Conservation (phyloP, 2,888 invertebrate genomes). For the Caenorhabditis sp. region DNA sequence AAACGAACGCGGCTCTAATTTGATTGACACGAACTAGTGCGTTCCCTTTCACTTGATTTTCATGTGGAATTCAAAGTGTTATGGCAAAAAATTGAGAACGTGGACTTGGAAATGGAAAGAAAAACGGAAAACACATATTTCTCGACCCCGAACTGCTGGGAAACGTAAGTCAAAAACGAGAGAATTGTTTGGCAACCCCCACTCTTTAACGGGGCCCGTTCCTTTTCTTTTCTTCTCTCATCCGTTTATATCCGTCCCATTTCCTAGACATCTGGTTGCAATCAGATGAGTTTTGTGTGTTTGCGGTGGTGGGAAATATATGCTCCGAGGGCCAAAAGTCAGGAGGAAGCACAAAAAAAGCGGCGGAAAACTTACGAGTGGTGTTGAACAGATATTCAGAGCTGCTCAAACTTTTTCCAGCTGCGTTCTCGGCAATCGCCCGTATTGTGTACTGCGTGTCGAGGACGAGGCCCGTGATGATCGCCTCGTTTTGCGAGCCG, state of each 20-base stretch:
- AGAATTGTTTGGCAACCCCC: too few relatives aligned
- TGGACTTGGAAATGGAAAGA: too few relatives aligned
- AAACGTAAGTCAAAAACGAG: too few relatives aligned
- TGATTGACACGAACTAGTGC: too few relatives aligned
- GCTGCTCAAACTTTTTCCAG: slow-evolving; percentile 68
- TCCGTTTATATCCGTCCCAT: slow-evolving; percentile 26
- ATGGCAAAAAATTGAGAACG: too few relatives aligned
- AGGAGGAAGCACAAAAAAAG: neutral
- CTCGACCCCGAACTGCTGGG: too few relatives aligned
- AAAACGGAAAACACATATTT: too few relatives aligned
- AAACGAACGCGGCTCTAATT: slow-evolving; percentile 15
- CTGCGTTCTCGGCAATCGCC: slow-evolving; percentile 69
- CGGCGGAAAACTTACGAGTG: slow-evolving; percentile 62
- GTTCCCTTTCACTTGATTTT: too few relatives aligned
- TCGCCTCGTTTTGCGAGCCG: slow-evolving; percentile 48
- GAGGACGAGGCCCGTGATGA: slow-evolving; percentile 61
- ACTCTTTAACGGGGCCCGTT: too few relatives aligned
- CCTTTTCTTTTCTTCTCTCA: slow-evolving; percentile 13
- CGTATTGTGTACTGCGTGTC: slow-evolving; percentile 64
- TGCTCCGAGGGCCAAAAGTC: slow-evolving; percentile 7
- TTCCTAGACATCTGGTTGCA: slow-evolving; percentile 44
- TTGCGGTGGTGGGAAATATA: slow-evolving; percentile 20
- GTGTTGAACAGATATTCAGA: slow-evolving; percentile 62
- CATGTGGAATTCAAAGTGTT: neutral
- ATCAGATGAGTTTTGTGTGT: slow-evolving; percentile 24